Conservation (phyloP, 2,888 invertebrate genomes). For the Fissipunctia ypsillon region DNA sequence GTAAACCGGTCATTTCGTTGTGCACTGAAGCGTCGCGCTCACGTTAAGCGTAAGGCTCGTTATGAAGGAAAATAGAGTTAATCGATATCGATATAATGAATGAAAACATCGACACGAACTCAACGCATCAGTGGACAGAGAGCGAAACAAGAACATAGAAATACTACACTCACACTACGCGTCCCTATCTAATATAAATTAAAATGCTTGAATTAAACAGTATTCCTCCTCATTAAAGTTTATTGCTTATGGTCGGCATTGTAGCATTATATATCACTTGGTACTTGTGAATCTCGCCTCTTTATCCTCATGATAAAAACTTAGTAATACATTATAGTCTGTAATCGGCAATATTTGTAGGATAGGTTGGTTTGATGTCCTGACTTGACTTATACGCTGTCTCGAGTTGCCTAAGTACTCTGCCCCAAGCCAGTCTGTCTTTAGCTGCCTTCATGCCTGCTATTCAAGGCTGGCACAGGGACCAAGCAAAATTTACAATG, state of each 20-base stretch:
- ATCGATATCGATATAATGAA: constrained; percentile 4
- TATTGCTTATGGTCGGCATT: constrained; percentile 24
- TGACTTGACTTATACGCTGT: background rate
- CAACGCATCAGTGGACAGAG: constrained; percentile 18
- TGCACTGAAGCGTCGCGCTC: constrained; percentile 10
- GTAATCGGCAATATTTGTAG: background rate
- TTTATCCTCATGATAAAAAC: constrained; percentile 2
- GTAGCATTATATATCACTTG: constrained; percentile 24
- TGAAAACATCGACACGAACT: background rate
- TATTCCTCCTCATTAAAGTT: background rate
- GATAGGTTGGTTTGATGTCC: background rate
- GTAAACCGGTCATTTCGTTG: background rate
- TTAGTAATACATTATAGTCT: background rate
- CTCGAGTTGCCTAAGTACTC: background rate
- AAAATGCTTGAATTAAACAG: constrained; percentile 17
- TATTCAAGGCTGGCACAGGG: background rate
- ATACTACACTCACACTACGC: constrained; percentile 40
- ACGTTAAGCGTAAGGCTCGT: background rate
- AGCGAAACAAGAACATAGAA: constrained; percentile 22
- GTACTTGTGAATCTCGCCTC: constrained; percentile 13
- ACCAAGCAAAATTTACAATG: background rate
- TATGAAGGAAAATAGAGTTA: background rate
- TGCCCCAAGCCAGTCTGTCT: background rate
- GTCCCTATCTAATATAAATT: constrained; percentile 32
- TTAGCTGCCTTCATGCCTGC: background rate